Conservation (phyloP, 2,888 invertebrate species). For the Agapostemon virescens region DNA sequence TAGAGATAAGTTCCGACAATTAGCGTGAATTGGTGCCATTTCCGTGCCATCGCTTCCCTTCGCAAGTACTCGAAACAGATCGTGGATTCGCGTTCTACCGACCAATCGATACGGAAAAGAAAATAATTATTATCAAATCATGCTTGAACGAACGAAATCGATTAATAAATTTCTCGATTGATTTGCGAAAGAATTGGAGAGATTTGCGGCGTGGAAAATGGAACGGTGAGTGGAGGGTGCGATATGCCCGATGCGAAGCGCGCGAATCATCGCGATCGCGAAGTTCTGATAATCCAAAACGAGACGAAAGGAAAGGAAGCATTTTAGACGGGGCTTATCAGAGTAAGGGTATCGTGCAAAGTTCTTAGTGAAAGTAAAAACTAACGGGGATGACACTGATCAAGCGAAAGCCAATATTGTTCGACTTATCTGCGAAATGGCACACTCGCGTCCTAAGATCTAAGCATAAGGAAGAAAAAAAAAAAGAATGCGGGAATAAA, state of each 20-base stretch:
- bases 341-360: neutral
- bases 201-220: conserved; percentile 19
- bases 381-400: conserved; percentile 50
- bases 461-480: conserved; percentile 23
- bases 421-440: conserved; percentile 45
- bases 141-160: conserved; percentile 44
- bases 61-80: neutral
- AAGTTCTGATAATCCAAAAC: conserved; percentile 6
- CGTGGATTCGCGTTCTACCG: neutral
- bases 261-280: conserved; percentile 20
- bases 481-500: conserved; percentile 17
- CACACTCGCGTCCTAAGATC: conserved; percentile 53
- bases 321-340: conserved; percentile 23
- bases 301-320: neutral
- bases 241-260: conserved; percentile 23
- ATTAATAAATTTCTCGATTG: conserved; percentile 36
- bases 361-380: conserved; percentile 41
- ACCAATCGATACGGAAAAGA: neutral
- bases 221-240: neutral
- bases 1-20: conserved; percentile 40
- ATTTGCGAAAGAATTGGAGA: conserved; percentile 29
- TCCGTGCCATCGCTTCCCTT: conserved; percentile 48
- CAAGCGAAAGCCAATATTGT: conserved; percentile 49
- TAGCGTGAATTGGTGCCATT: conserved; percentile 33
- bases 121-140: conserved; percentile 33